Base-by-base conservation (phyloP, 2,888 invertebrate species). In the Mylabris sibirica region DNA sequence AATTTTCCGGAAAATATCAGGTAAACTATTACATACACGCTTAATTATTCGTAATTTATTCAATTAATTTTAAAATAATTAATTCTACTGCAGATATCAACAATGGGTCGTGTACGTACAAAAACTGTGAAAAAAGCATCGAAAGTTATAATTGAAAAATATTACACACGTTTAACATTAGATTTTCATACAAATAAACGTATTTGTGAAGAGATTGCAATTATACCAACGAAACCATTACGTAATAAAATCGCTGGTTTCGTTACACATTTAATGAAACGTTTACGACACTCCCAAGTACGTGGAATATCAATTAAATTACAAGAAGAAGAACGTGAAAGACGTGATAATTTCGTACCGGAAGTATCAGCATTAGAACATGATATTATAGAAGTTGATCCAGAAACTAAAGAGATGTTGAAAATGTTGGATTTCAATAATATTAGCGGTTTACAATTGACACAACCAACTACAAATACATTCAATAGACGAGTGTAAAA, bases 121-220 rank as follows among this genome's bases (percentile, higher is more conserved):
- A 99, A 99, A 89, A 99, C 99, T 77, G 93, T 99, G 81, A 99
- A 99, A 88, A 99, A 99, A 88, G 99, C 99, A 83, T 96, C 99
- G 70, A 94, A 98, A 86, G 95, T 98, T 79, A 99, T 99, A 79
- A 99, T 99, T 85, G 99, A 99, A 87, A 99, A 99, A 85, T 99
- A 99, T 86, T 99, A 99, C 88, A 98, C 98, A 71, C 93, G 96
- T 78, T 88, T 99, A 80, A 98, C 98, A 68, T 89, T 97, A 81
- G 99, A 99, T 87, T 99, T 99, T 86, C 98, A 99, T 86, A 98
- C 98, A 72, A 99, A 99, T 87, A 99, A 99, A 87, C 92, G 99
- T 81, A 96, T 99, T 88, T 99, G 98, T 85, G 99, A 99, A 86
- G 99, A 99, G 90, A 98, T 99, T 74, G 99, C 99, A 69, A 96